Evolutionary conservation across 2,113 vertebrate species (phyloP).

Genomic region (Thalassarche chlororhynchos): DNA sequence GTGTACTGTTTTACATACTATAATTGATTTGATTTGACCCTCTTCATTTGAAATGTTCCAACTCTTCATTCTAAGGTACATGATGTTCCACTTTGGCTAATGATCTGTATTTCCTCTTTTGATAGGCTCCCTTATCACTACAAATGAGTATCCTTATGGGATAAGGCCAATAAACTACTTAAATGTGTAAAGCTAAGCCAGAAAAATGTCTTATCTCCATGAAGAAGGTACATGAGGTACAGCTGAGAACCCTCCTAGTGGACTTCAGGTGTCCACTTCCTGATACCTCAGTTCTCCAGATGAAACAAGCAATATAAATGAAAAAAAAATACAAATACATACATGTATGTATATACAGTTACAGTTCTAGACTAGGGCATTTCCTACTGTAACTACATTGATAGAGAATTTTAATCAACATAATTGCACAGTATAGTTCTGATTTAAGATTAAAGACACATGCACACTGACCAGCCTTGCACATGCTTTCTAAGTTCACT

Average conservation of each 20-base stretch:
- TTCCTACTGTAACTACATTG: neutral
- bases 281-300: neutral
- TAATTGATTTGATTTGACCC: neutral
- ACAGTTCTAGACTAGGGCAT: neutral
- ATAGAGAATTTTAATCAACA: neutral
- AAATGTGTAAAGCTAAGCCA: neutral
- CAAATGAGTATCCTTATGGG: neutral
- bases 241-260: neutral
- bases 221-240: constrained; percentile 12
- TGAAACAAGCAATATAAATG: neutral
- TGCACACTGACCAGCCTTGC: neutral
- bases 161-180: constrained; percentile 6
- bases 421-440: neutral
- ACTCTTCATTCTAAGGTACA: neutral
- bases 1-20: neutral
- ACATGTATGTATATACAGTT: neutral
- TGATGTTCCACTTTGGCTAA: neutral
- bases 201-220: constrained; percentile 6
- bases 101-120: constrained; percentile 29
- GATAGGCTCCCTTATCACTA: constrained; percentile 23
- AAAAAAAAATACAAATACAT: neutral
- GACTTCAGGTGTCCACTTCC: neutral
- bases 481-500: neutral
- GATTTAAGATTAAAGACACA: neutral
- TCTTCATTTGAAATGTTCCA: neutral